Base-by-base conservation (phyloP, 64 coral and sea anemone species). In the Porites lutea region DNA sequence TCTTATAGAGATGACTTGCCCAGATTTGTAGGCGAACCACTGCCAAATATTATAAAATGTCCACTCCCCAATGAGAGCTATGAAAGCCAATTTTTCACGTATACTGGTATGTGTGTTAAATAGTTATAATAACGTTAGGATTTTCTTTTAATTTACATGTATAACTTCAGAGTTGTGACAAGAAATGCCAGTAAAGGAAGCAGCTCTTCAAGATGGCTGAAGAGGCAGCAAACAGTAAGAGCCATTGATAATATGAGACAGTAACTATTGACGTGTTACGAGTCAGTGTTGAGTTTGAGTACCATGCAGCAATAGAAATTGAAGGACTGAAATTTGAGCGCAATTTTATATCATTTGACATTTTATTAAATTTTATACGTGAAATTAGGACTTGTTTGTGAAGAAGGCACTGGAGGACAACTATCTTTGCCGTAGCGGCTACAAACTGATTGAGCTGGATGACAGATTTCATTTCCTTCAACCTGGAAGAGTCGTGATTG, bases 381-480 rank as follows among this genome's bases (percentile, higher is more conserved):
- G 74, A 13, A 37, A 37, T 37, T 55, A 98, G 96, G 96, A 95
- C 62, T 94, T 88, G 22, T 98, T 85, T 93, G 96, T 98, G 11
- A 95, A 91, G 60, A 80, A 96, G 73, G 96, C 96, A 44, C 83
- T 53, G 23, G 61, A 90, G 22, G 94, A 93, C 82, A 49, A 55
- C 19, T 98, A 95, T 71, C 79, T 90, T 19, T 98, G 96, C 64
- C 90, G 96, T 52, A 98, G 96, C 88, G 96, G 93, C 48, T 98
- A 96, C 53, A 98, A 98, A 91, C 69, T 98, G 68, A 92, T 98
- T 70, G 93, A 98, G 70, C 78, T 98, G 44, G 87, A 98, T 87
- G 81, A 93, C 65, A 95, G 74, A 70, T 98, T 95, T 66, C 64
- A 88, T 68, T 98, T 98, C 57, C 52, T 98, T 47, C 78, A 46